phyloP scores from a whole-genome alignment of 2,113 vertebrate species.

The Apeltes quadracus region DNA sequence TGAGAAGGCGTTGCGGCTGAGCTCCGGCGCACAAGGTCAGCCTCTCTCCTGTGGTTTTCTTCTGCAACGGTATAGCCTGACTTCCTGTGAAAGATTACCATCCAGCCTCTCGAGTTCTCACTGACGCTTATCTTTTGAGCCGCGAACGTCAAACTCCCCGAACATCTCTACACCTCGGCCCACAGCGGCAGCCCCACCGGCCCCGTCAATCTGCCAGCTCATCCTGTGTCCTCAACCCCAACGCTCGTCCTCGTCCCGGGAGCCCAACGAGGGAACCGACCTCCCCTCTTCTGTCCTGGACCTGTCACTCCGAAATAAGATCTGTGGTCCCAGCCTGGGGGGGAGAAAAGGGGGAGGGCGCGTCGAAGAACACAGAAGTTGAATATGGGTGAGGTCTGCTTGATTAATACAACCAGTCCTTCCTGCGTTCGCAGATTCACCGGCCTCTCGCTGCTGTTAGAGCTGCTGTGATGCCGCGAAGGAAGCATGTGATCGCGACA shows the following conservation, averaged over 20 bases:
- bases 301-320: slow-evolving; percentile 74
- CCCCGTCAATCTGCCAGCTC: slow-evolving; percentile 73
- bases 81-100: slow-evolving; percentile 82
- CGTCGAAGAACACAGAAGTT: slow-evolving; percentile 22
- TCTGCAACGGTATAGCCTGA: slow-evolving; percentile 75
- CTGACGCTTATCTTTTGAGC: slow-evolving; percentile 78
- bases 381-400: slow-evolving; percentile 33
- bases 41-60: slow-evolving; percentile 79
- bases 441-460: background rate
- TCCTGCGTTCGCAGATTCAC: background rate
- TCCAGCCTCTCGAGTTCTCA: slow-evolving; percentile 79
- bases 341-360: slow-evolving; percentile 18
- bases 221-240: slow-evolving; percentile 46
- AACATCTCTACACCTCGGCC: slow-evolving; percentile 68
- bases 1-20: slow-evolving; percentile 41
- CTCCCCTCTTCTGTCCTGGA: slow-evolving; percentile 50
- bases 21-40: slow-evolving; percentile 76
- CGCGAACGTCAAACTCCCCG: slow-evolving; percentile 56
- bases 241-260: slow-evolving; percentile 23
- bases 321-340: slow-evolving; percentile 44
- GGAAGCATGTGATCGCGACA: background rate
- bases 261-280: slow-evolving; percentile 51
- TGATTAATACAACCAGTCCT: background rate
- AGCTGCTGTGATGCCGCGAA: slow-evolving; percentile 32
- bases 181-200: slow-evolving; percentile 55